phyloP scores from a whole-genome alignment of 1,140 invertebrate species.

The Lepeophtheirus salmonis region DNA sequence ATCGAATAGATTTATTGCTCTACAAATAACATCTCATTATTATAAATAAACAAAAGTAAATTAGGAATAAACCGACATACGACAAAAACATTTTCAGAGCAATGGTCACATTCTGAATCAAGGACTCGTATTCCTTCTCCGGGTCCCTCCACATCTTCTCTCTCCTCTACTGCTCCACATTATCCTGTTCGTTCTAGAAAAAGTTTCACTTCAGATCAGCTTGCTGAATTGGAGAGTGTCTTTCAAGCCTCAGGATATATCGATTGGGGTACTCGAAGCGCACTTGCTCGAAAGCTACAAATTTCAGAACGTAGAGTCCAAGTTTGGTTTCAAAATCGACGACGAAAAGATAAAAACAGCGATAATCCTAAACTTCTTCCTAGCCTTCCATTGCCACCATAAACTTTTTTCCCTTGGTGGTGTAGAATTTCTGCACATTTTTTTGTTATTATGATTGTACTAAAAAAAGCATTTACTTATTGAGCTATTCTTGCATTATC shows the following conservation, averaged over 20 bases:
- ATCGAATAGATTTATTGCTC: too few relatives aligned
- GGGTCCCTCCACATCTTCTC: not conserved
- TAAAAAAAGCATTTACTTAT: not conserved
- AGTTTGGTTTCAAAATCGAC: slow-evolving; percentile 10
- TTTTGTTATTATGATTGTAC: not conserved
- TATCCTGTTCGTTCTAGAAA: not conserved
- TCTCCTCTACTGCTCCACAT: too few relatives aligned
- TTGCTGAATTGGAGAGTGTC: not conserved
- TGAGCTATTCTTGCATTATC: not conserved
- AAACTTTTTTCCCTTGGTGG: too few relatives aligned
- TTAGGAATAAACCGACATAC: too few relatives aligned
- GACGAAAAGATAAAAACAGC: slow-evolving; percentile 7
- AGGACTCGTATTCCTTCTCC: not conserved
- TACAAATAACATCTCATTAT: too few relatives aligned
- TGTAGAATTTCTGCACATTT: too few relatives aligned
- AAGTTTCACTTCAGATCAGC: not conserved
- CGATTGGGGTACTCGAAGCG: not conserved
- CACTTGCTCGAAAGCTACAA: not conserved
- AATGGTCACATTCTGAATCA: not conserved
- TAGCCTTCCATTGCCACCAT: not conserved
- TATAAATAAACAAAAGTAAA: too few relatives aligned
- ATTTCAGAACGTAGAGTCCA: not conserved
- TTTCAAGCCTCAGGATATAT: not conserved
- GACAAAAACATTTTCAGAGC: not conserved
- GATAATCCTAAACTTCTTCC: not conserved